Evolutionary conservation across 37 sponge, comb jelly and placozoan species (phyloP).

Genomic region (Ephydatia muelleri): DNA sequence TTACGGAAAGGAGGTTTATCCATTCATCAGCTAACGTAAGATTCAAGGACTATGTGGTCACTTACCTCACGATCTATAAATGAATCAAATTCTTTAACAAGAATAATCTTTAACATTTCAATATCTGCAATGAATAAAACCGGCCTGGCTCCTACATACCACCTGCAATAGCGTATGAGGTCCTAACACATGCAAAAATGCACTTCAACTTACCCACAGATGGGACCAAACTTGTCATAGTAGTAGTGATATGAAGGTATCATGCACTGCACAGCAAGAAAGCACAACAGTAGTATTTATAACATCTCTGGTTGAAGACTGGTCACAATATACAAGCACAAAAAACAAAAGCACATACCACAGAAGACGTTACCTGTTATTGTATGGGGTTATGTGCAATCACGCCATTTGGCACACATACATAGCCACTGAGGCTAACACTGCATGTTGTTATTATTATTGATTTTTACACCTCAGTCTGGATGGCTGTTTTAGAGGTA

Average conservation of each 20-base stretch:
- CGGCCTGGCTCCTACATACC: constrained; percentile 43
- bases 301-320: neutral
- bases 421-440: too few relatives aligned
- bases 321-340: neutral
- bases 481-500: too few relatives aligned
- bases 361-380: too few relatives aligned
- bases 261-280: neutral
- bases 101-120: constrained; percentile 58
- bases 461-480: too few relatives aligned
- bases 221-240: neutral
- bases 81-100: constrained; percentile 46
- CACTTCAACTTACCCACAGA: neutral
- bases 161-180: constrained; percentile 20
- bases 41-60: neutral
- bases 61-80: constrained; percentile 55
- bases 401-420: too few relatives aligned
- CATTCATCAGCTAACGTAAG: neutral
- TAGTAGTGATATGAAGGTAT: neutral
- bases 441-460: too few relatives aligned
- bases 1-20: neutral
- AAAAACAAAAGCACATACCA: too few relatives aligned
- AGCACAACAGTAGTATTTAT: neutral
- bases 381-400: too few relatives aligned
- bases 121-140: constrained; percentile 40
- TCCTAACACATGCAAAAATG: too few relatives aligned